Base-by-base conservation (phyloP, 2,888 invertebrate genomes). In the Mythimna ferrago region DNA sequence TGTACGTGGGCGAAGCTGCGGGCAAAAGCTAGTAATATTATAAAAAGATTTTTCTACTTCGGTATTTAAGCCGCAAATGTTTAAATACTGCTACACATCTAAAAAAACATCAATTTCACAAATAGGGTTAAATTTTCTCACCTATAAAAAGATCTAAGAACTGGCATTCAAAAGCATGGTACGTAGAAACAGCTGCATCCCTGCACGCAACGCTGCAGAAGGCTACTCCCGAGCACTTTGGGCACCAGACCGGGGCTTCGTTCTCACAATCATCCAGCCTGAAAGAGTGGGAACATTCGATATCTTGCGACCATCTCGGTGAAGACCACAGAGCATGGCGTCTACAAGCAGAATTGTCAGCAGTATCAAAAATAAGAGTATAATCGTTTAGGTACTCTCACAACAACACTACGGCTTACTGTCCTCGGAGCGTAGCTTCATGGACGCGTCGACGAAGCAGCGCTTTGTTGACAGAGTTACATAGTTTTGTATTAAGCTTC, bases 101-200 rank as follows among this genome's bases (percentile, higher is more conserved):
- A 35, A 7, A 4, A 38, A n/a, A 38, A 6, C 26, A 21, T 41
- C 4, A 44, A 21, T 53, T 44, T 19, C 6, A 19, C 9, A 14
- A 26, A 16, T 16, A 16, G 19, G n/a, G 19, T 26, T 14, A 5
- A 21, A 41, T 41, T 35, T 26, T 19, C 72, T 91, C 92, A 96
- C 98, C 98, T 80, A 98, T 97, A 66, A 98, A 96, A 10, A 98
- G 94, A 82, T 98, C 98, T 86, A 98, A 93, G 87, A 97, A 97
- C 84, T 97, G 97, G 88, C 98, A 98, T 92, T 98, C 98, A 88
- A 97, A 97, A 51, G 95, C 94, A 91, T 98, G 98, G 89, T 98
- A 98, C 0, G 97, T 96, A 5, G 95, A 90, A 1, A 97, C 86
- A 0, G 98, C 98, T 2, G 91, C 90, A 57, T 97, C 97, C 81